phyloP scores from a whole-genome alignment of 2,113 vertebrate species.

The Polyodon spathula region DNA sequence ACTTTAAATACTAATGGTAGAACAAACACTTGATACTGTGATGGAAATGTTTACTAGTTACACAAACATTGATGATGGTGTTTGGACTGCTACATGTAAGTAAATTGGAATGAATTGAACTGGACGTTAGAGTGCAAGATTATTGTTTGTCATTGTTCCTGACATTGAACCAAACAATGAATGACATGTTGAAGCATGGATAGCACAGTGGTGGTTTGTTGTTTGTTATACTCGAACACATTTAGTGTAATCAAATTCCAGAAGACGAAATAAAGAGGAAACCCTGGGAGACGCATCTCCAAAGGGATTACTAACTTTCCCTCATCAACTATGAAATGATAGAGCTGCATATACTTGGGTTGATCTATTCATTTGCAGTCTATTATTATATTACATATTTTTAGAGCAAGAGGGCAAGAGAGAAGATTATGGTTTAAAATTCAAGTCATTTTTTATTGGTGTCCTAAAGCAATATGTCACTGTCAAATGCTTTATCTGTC shows the following conservation, averaged over 20 bases:
- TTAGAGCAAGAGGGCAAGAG: conserved; percentile 8
- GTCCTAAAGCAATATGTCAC: conserved; percentile 57
- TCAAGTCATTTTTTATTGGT: conserved; percentile 52
- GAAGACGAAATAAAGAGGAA: neutral
- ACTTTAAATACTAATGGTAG: no score
- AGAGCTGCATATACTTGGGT: conserved; percentile 32
- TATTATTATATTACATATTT: conserved; percentile 27
- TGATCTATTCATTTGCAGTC: conserved; percentile 33
- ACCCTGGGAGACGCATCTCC: conserved; percentile 9
- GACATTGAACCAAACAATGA: neutral
- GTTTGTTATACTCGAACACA: neutral
- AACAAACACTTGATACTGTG: no score
- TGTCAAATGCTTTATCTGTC: conserved; percentile 64
- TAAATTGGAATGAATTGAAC: no score
- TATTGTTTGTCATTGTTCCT: no score
- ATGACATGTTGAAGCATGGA: neutral
- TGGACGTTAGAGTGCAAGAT: no score
- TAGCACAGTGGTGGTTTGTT: neutral
- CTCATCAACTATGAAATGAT: conserved; percentile 23
- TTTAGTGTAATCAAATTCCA: conserved; percentile 3
- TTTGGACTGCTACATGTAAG: no score
- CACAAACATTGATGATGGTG: no score
- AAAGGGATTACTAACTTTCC: conserved; percentile 11
- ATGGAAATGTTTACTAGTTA: no score
- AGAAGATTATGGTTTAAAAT: conserved; percentile 44